Conservation (phyloP, 2,113 vertebrate genomes). For the Ameiurus melas region DNA sequence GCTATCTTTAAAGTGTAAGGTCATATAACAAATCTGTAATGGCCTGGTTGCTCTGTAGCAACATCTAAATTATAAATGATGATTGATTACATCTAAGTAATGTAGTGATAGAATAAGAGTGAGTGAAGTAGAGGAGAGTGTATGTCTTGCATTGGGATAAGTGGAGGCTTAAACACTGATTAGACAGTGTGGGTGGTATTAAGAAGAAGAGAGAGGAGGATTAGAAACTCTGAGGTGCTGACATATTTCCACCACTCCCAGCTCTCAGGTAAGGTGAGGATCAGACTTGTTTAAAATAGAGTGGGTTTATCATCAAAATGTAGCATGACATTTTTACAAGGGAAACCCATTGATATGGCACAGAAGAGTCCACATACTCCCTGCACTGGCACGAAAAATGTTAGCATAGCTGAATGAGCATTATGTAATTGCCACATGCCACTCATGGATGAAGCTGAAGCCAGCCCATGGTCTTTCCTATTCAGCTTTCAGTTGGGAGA, state of each 20-base stretch:
- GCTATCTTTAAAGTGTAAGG: background rate
- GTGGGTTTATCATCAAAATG: slow-evolving; percentile 74
- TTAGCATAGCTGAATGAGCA: slow-evolving; percentile 38
- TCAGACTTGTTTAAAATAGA: slow-evolving; percentile 75
- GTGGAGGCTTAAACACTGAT: slow-evolving; percentile 73
- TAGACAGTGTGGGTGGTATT: slow-evolving; percentile 70
- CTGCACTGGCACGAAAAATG: slow-evolving; percentile 41
- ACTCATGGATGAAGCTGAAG: background rate
- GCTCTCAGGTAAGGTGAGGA: slow-evolving; percentile 74
- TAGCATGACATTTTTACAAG: slow-evolving; percentile 70
- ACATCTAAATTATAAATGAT: background rate
- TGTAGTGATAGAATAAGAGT: slow-evolving; percentile 13
- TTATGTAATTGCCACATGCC: slow-evolving; percentile 16
- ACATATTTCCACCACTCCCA: slow-evolving; percentile 76
- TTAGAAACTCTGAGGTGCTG: slow-evolving; percentile 79
- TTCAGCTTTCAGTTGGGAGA: background rate
- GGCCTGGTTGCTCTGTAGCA: background rate
- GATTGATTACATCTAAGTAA: background rate
- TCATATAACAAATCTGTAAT: background rate
- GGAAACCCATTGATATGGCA: slow-evolving; percentile 65
- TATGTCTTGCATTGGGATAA: slow-evolving; percentile 53
- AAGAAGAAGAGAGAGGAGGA: slow-evolving; percentile 69
- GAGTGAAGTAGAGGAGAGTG: background rate
- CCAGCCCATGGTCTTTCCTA: background rate
- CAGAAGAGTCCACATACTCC: slow-evolving; percentile 49